These are phyloP conservation scores for Nasonovia ribisnigri DNA, from an alignment of 2,888 invertebrate species.

Conservation along the genomic window DNA sequence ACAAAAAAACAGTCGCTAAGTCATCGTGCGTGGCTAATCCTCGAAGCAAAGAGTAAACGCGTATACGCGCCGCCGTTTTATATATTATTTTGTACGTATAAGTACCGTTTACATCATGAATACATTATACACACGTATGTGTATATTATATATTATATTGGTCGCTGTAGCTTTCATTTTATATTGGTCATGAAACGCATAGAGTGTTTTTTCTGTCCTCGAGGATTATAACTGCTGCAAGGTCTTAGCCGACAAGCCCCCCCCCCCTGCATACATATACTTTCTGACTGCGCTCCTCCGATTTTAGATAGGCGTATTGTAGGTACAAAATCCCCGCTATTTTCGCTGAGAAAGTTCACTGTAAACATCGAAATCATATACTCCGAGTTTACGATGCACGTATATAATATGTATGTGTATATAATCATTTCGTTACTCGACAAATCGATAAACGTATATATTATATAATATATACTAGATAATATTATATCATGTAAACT, in stretches of 20 bases:
- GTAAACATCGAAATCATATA: neutral
- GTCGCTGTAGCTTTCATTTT: neutral
- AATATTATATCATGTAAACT: neutral
- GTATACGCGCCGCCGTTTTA: neutral
- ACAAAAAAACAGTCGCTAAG: neutral
- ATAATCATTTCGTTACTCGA: neutral
- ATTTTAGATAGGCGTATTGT: neutral
- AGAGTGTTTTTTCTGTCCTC: neutral
- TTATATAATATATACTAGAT: neutral
- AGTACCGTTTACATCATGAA: neutral
- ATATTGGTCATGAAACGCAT: neutral
- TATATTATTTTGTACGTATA: neutral
- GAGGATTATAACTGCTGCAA: neutral
- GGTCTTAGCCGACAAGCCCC: neutral
- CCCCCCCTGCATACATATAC: neutral
- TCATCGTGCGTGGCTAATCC: neutral
- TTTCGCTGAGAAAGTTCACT: neutral
- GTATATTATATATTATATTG: neutral
- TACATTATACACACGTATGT: too few relatives aligned
- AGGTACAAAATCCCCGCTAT: neutral
- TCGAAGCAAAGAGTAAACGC: neutral
- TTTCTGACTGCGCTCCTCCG: neutral
- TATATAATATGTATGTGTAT: neutral
- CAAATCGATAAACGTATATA: constrained; percentile 29
- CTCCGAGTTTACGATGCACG: neutral